Conservation (phyloP, 2,797 vertebrate genomes). For the Okamejei kenojei region DNA sequence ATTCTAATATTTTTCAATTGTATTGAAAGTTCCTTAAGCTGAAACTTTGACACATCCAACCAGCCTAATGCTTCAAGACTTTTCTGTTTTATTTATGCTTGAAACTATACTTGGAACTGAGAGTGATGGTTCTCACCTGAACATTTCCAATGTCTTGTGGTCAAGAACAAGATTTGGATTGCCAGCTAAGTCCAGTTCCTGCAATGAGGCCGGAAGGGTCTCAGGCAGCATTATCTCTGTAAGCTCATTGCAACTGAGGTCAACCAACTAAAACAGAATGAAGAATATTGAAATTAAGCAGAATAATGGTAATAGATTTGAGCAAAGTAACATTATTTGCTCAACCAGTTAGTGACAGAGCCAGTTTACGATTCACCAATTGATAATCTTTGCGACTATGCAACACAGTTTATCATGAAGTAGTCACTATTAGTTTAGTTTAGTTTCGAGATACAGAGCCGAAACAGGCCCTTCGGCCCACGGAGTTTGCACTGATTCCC, state of each 20-base stretch:
- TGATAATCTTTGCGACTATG: not conserved
- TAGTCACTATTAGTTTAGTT: too few species aligned
- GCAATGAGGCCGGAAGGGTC: constrained; percentile 72
- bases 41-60: not conserved
- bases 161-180: constrained; percentile 84
- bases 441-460: too few species aligned
- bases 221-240: constrained; percentile 86
- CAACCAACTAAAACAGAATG: constrained; percentile 68
- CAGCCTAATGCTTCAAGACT: not conserved
- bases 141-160: constrained; percentile 87
- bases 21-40: not conserved
- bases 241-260: constrained; percentile 90
- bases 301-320: not conserved
- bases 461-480: too few species aligned
- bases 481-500: too few species aligned
- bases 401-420: not conserved
- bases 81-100: not conserved
- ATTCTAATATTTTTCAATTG: not conserved
- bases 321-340: not conserved
- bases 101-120: constrained; percentile 37
- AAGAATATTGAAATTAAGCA: not conserved
- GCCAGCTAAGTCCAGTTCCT: constrained; percentile 86
- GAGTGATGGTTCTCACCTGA: constrained; percentile 64
- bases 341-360: not conserved
- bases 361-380: not conserved